These are phyloP conservation scores for Coregonus sp. DNA, from an alignment of 2,797 vertebrate genomes.

Conservation along the genomic window DNA sequence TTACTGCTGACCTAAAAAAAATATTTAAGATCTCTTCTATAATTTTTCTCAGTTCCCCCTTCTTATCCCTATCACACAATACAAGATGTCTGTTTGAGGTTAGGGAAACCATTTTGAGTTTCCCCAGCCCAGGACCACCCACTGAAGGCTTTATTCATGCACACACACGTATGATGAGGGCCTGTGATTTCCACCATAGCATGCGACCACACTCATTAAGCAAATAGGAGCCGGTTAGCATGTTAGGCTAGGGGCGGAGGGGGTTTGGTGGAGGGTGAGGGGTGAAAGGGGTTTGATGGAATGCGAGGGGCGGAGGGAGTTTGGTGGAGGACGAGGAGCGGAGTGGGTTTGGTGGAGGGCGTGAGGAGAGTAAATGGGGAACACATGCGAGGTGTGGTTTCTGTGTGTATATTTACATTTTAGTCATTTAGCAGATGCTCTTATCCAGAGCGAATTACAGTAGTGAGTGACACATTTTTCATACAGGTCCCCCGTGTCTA, in stretches of 20 bases:
- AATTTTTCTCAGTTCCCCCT: background rate
- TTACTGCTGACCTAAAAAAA: background rate
- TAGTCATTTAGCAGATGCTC: no score
- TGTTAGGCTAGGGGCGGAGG: background rate
- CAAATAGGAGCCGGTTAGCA: background rate
- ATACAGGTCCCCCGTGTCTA: background rate
- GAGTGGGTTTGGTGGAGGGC: no score
- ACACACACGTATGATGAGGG: background rate
- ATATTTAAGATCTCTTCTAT: background rate
- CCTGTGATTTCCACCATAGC: background rate
- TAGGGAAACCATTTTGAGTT: background rate
- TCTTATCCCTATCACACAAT: background rate
- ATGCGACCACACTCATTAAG: background rate
- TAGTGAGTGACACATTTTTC: no score
- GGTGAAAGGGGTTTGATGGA: no score
- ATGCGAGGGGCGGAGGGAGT: no score
- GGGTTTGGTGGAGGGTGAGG: no score
- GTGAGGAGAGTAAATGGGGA: background rate
- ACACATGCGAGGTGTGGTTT: background rate
- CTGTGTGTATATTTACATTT: background rate
- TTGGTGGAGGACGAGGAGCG: no score
- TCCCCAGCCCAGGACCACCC: background rate
- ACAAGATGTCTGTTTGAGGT: background rate
- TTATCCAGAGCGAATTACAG: no score
- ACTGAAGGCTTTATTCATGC: background rate